Base-by-base conservation (phyloP, 2,113 vertebrate genomes). In the Coryphaenoides rupestris region DNA sequence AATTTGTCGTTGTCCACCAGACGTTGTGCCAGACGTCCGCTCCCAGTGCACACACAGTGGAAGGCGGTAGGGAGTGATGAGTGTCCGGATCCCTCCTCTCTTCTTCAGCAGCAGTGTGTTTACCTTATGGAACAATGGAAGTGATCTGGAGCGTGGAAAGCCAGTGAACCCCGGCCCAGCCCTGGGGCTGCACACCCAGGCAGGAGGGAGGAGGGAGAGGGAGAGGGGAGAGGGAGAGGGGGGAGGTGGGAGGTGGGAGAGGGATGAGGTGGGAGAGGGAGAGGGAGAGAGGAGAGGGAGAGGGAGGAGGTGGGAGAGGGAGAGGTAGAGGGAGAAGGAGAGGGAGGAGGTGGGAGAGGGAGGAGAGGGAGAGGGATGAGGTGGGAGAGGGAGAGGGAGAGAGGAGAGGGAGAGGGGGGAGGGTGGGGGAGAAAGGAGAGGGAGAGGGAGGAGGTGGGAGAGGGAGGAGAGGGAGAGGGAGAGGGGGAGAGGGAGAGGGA, bases 41-140 rank as follows among this genome's bases (percentile, higher is more conserved):
- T n/a, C n/a, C n/a, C 2, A 49, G 9, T 60, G 15, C 2, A 9
- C 2, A 50, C 2, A 45, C 17, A 58, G 23, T 65, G 49, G 13
- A 19, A 53, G 17, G 17, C 14, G 5, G 56, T 6, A 2, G 26
- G 46, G 53, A 13, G 13, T 16, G 53, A 68, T 63, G 55, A 70
- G 45, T 40, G 5, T 0, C 2, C 59, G 2, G 40, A 40, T 74
- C 55, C 71, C 23, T 61, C 19, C 21, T 10, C 9, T 69, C 21
- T 73, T 62, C 22, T 50, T 49, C 23, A 45, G 54, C 23, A 45
- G 16, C n/a, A 28, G n/a, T n/a, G n/a, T 68, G 22, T 54, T 63
- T 73, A 46, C 62, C 33, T 66, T 56, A 53, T 55, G 10, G 71
- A 72, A 66, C 60, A 74, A 14, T 61, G 23, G 63, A 60, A 50